Evolutionary conservation across 2,888 invertebrate genomes (phyloP).

Genomic region (Thymelicus lineola): DNA sequence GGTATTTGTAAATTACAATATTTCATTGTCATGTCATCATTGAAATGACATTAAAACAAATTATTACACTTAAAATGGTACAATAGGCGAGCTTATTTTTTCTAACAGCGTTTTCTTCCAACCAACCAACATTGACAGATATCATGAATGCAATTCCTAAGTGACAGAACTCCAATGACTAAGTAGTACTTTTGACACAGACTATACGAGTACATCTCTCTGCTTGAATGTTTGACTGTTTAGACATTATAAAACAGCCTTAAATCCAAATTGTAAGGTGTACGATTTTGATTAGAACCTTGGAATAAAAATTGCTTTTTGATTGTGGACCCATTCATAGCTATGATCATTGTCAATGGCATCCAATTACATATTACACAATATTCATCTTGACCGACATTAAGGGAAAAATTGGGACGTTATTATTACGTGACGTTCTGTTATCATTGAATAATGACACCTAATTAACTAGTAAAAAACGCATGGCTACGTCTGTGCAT

Average conservation of each 20-base stretch:
- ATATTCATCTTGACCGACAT: conserved; percentile 67
- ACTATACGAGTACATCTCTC: background rate
- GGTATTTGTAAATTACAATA: too few species aligned
- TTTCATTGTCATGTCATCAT: too few species aligned
- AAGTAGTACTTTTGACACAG: too few species aligned
- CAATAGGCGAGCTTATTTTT: too few species aligned
- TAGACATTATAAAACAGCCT: background rate
- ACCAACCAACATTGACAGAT: too few species aligned
- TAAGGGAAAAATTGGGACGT: conserved; percentile 59
- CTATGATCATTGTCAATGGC: conserved; percentile 55
- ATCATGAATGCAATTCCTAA: too few species aligned
- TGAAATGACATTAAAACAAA: too few species aligned
- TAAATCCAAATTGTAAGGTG: conserved; percentile 36
- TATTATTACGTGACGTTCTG: conserved; percentile 51
- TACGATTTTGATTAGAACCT: conserved; percentile 49
- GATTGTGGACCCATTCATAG: conserved; percentile 47
- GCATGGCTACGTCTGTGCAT: conserved; percentile 2
- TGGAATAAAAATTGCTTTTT: conserved; percentile 54
- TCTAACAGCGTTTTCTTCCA: too few species aligned
- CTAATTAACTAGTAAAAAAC: conserved; percentile 16
- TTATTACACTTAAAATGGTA: too few species aligned
- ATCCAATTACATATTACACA: conserved; percentile 59
- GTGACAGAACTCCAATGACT: too few species aligned
- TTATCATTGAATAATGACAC: conserved; percentile 18
- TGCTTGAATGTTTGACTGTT: background rate